These are phyloP conservation scores for Chelonoidis abingdonii DNA, from an alignment of 2,113 vertebrate species.

Conservation along the genomic window DNA sequence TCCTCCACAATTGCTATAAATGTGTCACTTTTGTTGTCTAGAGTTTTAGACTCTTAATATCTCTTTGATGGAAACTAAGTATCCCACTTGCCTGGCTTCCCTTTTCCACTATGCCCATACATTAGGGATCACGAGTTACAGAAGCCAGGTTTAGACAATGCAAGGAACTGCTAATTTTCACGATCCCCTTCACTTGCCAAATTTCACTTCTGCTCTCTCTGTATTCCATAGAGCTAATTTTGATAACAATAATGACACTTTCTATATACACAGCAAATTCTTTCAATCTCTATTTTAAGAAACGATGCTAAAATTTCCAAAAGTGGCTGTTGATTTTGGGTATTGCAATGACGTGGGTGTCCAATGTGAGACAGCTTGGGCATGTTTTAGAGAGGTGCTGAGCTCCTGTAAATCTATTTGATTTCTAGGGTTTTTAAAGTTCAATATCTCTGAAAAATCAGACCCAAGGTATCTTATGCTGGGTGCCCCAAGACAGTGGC, in stretches of 20 bases:
- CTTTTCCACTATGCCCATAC: slow-evolving; percentile 1
- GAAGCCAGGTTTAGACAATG: neutral
- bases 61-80: slow-evolving; percentile 31
- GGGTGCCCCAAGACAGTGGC: slow-evolving; percentile 20
- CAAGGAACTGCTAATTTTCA: slow-evolving; percentile 31
- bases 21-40: slow-evolving; percentile 47
- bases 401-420: slow-evolving; percentile 48
- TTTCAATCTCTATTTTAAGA: slow-evolving; percentile 40
- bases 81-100: neutral
- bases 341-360: slow-evolving; percentile 52
- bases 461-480: neutral
- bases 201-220: slow-evolving; percentile 67
- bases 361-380: slow-evolving; percentile 59
- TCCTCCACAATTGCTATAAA: slow-evolving; percentile 32
- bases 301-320: slow-evolving; percentile 54
- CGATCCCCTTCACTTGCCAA: slow-evolving; percentile 7
- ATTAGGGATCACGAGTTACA: neutral
- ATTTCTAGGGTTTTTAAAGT: slow-evolving; percentile 36
- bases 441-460: slow-evolving; percentile 29
- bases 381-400: slow-evolving; percentile 49
- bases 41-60: slow-evolving; percentile 28
- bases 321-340: slow-evolving; percentile 31
- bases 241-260: slow-evolving; percentile 45
- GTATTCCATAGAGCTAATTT: slow-evolving; percentile 45
- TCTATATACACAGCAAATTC: neutral